Percentiles rank a stretch among this genome's conserved stretches.
Evolutionary conservation across 53 echinoderm and acorn worm species (phyloP).

Genomic region (Mesocentrotus franciscanus): DNA sequence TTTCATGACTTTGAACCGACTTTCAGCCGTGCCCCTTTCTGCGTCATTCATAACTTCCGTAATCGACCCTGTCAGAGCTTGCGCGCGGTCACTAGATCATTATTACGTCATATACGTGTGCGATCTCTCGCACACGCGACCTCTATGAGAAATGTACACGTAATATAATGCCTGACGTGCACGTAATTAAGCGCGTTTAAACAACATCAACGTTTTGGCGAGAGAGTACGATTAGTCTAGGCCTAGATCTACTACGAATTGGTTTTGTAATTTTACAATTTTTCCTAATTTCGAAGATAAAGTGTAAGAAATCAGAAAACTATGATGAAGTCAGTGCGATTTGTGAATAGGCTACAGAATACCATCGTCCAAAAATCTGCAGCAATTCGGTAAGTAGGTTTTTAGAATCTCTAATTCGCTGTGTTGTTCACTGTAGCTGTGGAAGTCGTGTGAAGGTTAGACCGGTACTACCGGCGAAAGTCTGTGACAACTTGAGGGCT

Average conservation of each 20-base stretch:
- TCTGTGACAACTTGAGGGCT: background rate
- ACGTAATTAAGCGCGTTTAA: background rate
- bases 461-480: background rate
- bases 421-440: background rate
- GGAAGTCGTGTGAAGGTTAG: background rate
- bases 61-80: background rate
- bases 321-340: conserved; percentile 54
- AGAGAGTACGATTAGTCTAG: background rate
- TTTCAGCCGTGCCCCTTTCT: conserved; percentile 76
- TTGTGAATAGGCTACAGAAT: conserved; percentile 41
- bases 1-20: conserved; percentile 43
- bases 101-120: background rate
- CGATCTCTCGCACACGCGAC: background rate
- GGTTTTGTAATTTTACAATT: background rate
- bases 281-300: background rate
- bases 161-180: background rate
- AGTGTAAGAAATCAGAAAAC: background rate
- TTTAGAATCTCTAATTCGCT: background rate
- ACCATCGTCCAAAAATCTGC: conserved; percentile 26
- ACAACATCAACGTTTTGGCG: background rate
- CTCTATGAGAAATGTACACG: background rate
- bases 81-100: background rate
- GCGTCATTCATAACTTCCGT: conserved; percentile 78
- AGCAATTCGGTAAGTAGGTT: background rate
- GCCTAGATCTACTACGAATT: background rate